A percentile compares a stretch with the other conserved stretches of the same genome.
These are phyloP conservation scores for Drosophila picticornis DNA, from an alignment of 2,888 invertebrate species.

Conservation along the genomic window DNA sequence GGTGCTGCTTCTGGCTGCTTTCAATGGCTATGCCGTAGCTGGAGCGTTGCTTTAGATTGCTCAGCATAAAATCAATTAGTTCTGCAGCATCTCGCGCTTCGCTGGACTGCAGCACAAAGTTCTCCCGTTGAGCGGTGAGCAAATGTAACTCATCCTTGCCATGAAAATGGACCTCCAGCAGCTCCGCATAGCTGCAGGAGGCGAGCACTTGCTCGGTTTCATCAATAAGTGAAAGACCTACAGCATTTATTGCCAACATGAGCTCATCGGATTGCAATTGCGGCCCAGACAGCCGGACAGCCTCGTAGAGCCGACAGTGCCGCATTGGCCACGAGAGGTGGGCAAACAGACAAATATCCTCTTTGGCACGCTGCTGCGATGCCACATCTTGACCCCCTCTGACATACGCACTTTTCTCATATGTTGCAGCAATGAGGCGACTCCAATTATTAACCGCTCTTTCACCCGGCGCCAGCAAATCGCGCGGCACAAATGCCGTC, in stretches of 20 bases:
- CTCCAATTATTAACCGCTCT: constrained; percentile 90
- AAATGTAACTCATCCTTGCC: constrained; percentile 90
- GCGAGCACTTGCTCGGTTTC: constrained; percentile 95
- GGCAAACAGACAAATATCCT: constrained; percentile 95
- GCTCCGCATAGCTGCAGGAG: constrained; percentile 94
- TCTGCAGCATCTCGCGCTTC: constrained; percentile 94
- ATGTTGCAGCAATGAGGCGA: constrained; percentile 90
- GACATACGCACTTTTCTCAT: constrained; percentile 90
- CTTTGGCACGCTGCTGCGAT: constrained; percentile 90
- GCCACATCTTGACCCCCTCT: constrained; percentile 86
- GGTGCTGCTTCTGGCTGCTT: constrained; percentile 78
- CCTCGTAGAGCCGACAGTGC: constrained; percentile 97
- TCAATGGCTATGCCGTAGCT: constrained; percentile 92
- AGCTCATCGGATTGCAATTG: constrained; percentile 89
- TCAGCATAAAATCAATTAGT: constrained; percentile 93
- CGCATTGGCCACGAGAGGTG: constrained; percentile 97
- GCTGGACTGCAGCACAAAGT: constrained; percentile 95
- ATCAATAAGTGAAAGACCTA: constrained; percentile 96
- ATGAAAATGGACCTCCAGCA: constrained; percentile 88
- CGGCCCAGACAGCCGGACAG: constrained; percentile 91
- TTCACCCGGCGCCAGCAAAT: constrained; percentile 86
- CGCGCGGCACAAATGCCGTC: constrained; percentile 77
- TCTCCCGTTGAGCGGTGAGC: constrained; percentile 94
- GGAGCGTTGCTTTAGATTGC: constrained; percentile 94
- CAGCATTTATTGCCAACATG: constrained; percentile 97